These are phyloP conservation scores for Albula glossodonta DNA, from an alignment of 2,113 vertebrate species.

Conservation along the genomic window DNA sequence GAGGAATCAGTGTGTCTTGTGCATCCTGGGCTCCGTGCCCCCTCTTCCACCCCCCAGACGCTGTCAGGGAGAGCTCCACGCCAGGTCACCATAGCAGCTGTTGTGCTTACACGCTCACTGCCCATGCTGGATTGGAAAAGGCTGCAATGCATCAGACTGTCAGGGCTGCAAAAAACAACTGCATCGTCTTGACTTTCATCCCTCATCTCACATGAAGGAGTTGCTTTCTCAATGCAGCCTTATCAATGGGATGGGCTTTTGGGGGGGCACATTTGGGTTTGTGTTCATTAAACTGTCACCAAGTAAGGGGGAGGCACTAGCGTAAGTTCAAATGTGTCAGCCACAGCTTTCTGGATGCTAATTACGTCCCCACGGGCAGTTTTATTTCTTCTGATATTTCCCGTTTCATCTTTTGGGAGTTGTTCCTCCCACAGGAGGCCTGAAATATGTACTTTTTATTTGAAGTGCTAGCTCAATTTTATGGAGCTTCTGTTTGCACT, in stretches of 20 bases:
- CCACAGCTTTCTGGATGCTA: constrained; percentile 9
- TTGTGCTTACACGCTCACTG: neutral
- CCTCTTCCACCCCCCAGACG: too few relatives aligned
- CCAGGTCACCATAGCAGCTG: constrained; percentile 9
- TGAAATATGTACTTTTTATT: neutral
- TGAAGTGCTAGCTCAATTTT: neutral
- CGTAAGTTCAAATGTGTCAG: neutral
- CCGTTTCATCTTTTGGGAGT: neutral
- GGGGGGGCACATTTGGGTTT: neutral
- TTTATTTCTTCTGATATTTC: neutral
- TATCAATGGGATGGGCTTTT: neutral
- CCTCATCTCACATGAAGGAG: neutral
- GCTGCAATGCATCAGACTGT: neutral
- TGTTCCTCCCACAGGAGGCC: neutral
- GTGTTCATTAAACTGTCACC: neutral
- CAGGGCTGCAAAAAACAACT: neutral
- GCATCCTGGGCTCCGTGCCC: neutral
- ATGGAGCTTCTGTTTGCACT: neutral
- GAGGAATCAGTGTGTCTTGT: constrained; percentile 31
- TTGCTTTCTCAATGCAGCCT: neutral
- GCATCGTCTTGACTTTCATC: neutral
- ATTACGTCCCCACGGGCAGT: neutral
- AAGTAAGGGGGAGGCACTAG: neutral
- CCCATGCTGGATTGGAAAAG: neutral
- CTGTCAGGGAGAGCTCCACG: constrained; percentile 9